These are phyloP conservation scores for Cosmia trapezina DNA, from an alignment of 2,888 invertebrate species.

Conservation along the genomic window DNA sequence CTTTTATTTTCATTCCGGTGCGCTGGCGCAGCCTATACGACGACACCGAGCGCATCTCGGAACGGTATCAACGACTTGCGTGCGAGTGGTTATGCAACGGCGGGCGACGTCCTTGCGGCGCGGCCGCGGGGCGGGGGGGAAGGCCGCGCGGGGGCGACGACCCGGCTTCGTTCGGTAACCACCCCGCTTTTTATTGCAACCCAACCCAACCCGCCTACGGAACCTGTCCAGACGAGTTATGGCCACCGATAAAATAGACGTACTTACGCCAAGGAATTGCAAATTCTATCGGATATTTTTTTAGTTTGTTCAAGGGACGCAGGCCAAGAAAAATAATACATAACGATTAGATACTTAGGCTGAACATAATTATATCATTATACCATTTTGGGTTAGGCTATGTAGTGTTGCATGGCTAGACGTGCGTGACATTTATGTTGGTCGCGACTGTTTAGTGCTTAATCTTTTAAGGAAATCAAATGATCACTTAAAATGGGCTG, in stretches of 20 bases:
- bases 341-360: conserved; percentile 33
- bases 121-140: conserved; percentile 77
- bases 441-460: conserved; percentile 37
- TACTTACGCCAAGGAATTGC: conserved; percentile 74
- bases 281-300: conserved; percentile 73
- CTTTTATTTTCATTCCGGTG: conserved; percentile 78
- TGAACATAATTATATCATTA: conserved; percentile 58
- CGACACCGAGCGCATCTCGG: conserved; percentile 72
- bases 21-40: conserved; percentile 66
- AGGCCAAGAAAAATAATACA: conserved; percentile 37
- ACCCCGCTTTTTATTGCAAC: conserved; percentile 79
- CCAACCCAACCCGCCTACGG: conserved; percentile 74
- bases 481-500: conserved; percentile 46
- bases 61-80: conserved; percentile 84
- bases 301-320: conserved; percentile 46
- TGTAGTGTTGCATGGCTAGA: conserved; percentile 26
- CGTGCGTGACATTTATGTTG: conserved; percentile 44
- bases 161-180: conserved; percentile 75
- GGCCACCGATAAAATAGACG: conserved; percentile 79
- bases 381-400: conserved; percentile 41
- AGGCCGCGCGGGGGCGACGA: conserved; percentile 86
- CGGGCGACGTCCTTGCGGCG: conserved; percentile 86
- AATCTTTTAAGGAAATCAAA: conserved; percentile 55
- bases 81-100: conserved; percentile 86
- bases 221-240: conserved; percentile 80